Conservation (phyloP, 2,797 vertebrate genomes). For the Phalanger gymnotis region DNA sequence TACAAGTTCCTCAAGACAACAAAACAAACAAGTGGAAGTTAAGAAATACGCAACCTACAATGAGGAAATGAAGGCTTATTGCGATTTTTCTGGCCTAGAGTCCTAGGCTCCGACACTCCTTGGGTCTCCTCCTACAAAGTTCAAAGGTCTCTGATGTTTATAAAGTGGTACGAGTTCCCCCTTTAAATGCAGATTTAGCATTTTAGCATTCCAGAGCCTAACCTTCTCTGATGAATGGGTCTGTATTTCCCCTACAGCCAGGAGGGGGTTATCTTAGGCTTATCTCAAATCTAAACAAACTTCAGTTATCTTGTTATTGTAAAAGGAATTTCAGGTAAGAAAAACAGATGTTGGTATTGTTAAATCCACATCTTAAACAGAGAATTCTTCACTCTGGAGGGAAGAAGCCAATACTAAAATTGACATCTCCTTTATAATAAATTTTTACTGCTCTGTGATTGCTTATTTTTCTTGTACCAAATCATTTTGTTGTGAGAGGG, state of each 20-base stretch:
- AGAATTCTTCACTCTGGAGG: not conserved
- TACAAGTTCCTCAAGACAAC: not conserved
- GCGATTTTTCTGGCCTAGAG: not conserved
- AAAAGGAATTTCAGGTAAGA: constrained; percentile 31
- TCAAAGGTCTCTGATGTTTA: constrained; percentile 24
- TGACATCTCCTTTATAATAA: constrained; percentile 20
- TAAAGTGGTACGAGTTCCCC: not conserved
- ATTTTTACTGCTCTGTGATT: constrained; percentile 36
- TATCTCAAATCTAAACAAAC: not conserved
- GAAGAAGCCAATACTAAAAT: not conserved
- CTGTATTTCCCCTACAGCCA: not conserved
- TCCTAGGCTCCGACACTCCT: constrained; percentile 16
- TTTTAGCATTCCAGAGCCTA: not conserved
- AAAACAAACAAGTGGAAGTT: not conserved
- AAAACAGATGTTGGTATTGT: constrained; percentile 26
- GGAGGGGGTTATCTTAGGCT: not conserved
- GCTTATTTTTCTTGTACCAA: constrained; percentile 25
- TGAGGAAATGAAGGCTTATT: not conserved
- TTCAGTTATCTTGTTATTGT: constrained; percentile 5
- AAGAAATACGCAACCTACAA: not conserved
- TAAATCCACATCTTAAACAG: constrained; percentile 38
- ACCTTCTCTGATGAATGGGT: not conserved
- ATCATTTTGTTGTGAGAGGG: constrained; percentile 27
- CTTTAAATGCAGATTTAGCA: not conserved
- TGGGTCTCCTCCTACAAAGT: not conserved